These are phyloP conservation scores for Melikaiella ostensackeni DNA, from an alignment of 2,888 invertebrate genomes.

Conservation along the genomic window DNA sequence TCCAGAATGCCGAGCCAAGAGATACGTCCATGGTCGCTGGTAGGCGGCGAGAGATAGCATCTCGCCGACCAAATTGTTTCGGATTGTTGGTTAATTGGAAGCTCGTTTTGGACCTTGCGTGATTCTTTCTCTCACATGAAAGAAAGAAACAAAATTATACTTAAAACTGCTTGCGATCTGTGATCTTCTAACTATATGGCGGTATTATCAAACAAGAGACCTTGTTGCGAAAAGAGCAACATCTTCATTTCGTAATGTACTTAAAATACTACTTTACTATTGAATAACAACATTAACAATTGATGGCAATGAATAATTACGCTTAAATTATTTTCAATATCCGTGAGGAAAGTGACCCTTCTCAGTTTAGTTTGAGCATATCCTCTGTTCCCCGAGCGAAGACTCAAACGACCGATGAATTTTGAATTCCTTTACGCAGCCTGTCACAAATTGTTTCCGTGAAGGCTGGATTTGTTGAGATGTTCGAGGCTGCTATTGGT, in stretches of 20 bases:
- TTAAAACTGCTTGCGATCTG: constrained; percentile 35
- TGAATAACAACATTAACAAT: too few species aligned
- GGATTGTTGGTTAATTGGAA: constrained; percentile 75
- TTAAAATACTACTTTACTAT: not conserved
- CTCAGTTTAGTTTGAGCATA: too few species aligned
- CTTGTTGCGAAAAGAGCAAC: not conserved
- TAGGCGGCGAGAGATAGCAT: constrained; percentile 66
- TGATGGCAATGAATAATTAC: too few species aligned
- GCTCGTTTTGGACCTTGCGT: constrained; percentile 66
- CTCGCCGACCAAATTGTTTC: constrained; percentile 73
- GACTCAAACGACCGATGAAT: too few species aligned
- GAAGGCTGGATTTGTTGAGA: too few species aligned
- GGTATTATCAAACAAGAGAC: constrained; percentile 17
- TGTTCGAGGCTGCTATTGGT: too few species aligned
- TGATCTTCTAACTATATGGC: constrained; percentile 29
- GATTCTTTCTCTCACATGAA: constrained; percentile 34
- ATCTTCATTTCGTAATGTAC: not conserved
- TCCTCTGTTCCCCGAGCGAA: too few species aligned
- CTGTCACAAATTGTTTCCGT: too few species aligned
- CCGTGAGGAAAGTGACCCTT: too few species aligned
- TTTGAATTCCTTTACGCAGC: too few species aligned
- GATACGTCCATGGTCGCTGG: constrained; percentile 57
- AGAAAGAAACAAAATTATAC: constrained; percentile 36
- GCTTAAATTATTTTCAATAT: too few species aligned
- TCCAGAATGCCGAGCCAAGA: constrained; percentile 57